Evolutionary conservation across 2,797 vertebrate species (phyloP).

Genomic region (Hephaestus fuliginosus): DNA sequence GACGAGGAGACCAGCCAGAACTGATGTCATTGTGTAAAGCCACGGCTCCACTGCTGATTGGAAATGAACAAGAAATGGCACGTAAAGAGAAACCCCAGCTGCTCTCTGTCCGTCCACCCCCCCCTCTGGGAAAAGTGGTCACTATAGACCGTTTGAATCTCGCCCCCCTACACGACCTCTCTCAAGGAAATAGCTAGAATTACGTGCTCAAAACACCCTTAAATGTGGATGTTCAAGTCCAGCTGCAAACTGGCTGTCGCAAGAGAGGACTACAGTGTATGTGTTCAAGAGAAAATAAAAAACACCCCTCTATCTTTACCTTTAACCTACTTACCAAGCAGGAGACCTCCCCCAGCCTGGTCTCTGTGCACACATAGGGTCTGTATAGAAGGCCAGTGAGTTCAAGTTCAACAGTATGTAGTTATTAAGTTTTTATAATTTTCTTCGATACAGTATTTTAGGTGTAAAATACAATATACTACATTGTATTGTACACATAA

Average conservation of each 20-base stretch:
- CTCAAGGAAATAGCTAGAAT: conserved; percentile 27
- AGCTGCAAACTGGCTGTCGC: conserved; percentile 22
- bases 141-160: not conserved
- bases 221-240: conserved; percentile 52
- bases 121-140: conserved; percentile 6
- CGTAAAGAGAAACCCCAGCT: conserved; percentile 21
- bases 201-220: conserved; percentile 25
- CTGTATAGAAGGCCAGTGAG: not conserved
- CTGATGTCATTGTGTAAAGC: conserved; percentile 1
- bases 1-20: not conserved
- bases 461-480: too few relatives aligned
- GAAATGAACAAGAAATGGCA: conserved; percentile 2
- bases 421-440: not conserved
- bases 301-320: conserved; percentile 61
- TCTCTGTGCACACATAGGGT: conserved; percentile 7
- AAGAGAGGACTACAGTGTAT: not conserved
- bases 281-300: conserved; percentile 32
- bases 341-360: conserved; percentile 23
- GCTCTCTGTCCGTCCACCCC: conserved; percentile 5
- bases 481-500: too few relatives aligned
- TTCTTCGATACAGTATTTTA: not conserved
- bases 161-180: too few relatives aligned
- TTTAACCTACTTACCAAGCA: conserved; percentile 62
- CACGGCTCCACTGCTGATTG: not conserved
- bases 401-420: not conserved